Evolutionary conservation across 2,113 vertebrate genomes (phyloP).

Genomic region (Xerus inauris): DNA sequence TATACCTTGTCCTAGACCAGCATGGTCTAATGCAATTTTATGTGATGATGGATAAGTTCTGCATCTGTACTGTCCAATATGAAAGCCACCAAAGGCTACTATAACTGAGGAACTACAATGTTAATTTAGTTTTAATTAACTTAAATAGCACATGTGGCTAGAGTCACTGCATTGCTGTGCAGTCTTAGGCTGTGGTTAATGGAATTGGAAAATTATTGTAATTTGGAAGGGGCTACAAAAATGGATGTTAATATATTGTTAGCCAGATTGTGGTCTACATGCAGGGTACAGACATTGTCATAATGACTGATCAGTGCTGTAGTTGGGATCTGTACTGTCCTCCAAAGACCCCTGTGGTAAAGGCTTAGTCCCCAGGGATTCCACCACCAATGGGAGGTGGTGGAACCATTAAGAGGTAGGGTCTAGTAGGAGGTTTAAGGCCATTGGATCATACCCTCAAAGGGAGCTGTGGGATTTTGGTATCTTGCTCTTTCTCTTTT

Average conservation of each 20-base stretch:
- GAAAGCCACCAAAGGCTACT: background rate
- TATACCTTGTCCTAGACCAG: background rate
- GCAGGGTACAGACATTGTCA: background rate
- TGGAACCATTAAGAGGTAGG: background rate
- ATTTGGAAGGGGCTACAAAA: background rate
- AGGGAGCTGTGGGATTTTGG: background rate
- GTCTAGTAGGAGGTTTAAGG: background rate
- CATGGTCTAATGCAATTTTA: background rate
- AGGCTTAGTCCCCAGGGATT: background rate
- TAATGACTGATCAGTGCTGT: background rate
- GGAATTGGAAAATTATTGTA: background rate
- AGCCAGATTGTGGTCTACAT: background rate
- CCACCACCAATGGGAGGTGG: no score
- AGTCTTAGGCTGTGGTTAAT: background rate
- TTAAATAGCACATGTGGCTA: background rate
- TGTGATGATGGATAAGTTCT: background rate
- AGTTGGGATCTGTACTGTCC: background rate
- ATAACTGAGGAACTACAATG: background rate
- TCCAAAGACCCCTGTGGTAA: background rate
- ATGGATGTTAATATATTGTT: background rate
- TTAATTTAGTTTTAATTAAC: conserved; percentile 42
- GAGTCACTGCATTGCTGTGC: background rate
- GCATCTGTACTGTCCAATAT: background rate
- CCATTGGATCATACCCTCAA: background rate
- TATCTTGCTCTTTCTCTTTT: background rate